Evolutionary conservation across 1,140 invertebrate genomes (phyloP).

Genomic region (Telenomus remus): DNA sequence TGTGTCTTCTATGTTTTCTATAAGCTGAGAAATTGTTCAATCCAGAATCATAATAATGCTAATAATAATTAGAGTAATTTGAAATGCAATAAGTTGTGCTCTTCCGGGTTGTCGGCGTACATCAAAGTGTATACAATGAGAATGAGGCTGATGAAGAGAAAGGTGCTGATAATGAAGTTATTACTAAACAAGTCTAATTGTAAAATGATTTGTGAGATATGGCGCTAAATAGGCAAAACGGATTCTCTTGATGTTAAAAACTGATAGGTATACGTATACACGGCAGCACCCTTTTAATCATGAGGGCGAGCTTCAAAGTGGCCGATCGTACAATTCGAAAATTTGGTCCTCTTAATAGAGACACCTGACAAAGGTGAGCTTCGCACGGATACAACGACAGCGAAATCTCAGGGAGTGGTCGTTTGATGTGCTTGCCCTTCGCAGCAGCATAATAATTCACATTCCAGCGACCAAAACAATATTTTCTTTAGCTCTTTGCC

Average conservation of each 20-base stretch:
- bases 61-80: too few species aligned
- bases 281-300: conserved; percentile 18
- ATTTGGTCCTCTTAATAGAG: conserved; percentile 46
- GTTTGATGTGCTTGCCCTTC: conserved; percentile 13
- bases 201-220: conserved; percentile 2
- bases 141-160: conserved; percentile 1
- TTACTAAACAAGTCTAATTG: conserved; percentile 21
- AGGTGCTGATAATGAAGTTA: conserved; percentile 22
- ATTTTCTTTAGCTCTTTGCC: conserved; percentile 40
- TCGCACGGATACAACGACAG: conserved; percentile 34
- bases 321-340: conserved; percentile 9
- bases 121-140: conserved; percentile 20
- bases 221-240: neutral
- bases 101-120: conserved; percentile 35
- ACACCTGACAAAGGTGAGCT: conserved; percentile 33
- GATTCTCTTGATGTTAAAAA: neutral
- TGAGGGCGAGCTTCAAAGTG: conserved; percentile 25
- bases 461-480: conserved; percentile 36
- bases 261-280: conserved; percentile 21
- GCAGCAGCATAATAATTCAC: conserved; percentile 33
- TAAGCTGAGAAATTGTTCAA: conserved; percentile 34
- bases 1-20: neutral
- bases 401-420: neutral
- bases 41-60: conserved; percentile 45
- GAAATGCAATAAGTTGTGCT: conserved; percentile 27